These are phyloP conservation scores for Apeltes quadracus DNA, from an alignment of 2,113 vertebrate species.

Conservation along the genomic window DNA sequence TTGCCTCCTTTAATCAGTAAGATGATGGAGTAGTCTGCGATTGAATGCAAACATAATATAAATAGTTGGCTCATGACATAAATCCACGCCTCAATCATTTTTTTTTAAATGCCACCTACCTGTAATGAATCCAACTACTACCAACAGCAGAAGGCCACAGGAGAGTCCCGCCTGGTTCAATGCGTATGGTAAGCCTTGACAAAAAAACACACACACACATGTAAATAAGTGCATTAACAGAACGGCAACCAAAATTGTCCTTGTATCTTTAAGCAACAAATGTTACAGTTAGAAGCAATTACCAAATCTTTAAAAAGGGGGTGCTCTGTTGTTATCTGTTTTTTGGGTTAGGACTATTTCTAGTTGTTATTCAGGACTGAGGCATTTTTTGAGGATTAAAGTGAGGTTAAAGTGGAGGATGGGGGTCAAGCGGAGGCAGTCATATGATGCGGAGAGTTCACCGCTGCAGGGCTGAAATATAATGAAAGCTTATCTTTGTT, in stretches of 20 bases:
- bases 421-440: constrained; percentile 56
- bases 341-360: background rate
- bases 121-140: constrained; percentile 88
- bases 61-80: background rate
- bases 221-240: background rate
- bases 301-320: background rate
- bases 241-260: background rate
- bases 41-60: constrained; percentile 13
- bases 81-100: background rate
- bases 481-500: constrained; percentile 48
- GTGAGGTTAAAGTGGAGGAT: constrained; percentile 41
- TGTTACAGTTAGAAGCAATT: background rate
- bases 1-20: constrained; percentile 91
- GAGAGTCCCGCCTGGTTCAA: constrained; percentile 94
- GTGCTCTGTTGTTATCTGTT: background rate
- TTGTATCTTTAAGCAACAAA: background rate
- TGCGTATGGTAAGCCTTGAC: constrained; percentile 91
- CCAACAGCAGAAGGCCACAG: constrained; percentile 88
- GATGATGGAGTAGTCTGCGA: constrained; percentile 93
- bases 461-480: constrained; percentile 25
- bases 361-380: background rate
- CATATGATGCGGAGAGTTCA: constrained; percentile 66
- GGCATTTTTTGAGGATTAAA: constrained; percentile 28
- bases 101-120: constrained; percentile 72
- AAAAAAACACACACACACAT: background rate